Percentiles rank a stretch among this genome's conserved stretches.
These are phyloP conservation scores for Rhabdomys pumilio DNA, from an alignment of 2,797 vertebrate species.

Conservation along the genomic window DNA sequence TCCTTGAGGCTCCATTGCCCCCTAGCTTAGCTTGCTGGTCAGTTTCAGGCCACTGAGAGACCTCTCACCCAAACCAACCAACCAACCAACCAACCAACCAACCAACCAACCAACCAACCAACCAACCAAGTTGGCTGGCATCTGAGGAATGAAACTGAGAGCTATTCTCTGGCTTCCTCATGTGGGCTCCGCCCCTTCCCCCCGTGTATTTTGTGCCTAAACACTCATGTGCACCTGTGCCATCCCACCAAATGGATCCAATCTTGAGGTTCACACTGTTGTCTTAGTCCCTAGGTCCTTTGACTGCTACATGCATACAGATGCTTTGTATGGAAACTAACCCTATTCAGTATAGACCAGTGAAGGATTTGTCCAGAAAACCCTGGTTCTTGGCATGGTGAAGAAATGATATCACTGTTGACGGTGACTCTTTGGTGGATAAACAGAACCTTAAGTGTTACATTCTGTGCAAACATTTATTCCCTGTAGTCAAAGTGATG, in stretches of 20 bases:
- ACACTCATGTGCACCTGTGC: background rate
- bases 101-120: too few relatives aligned
- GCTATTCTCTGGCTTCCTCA: background rate
- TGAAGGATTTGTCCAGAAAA: slow-evolving; percentile 6
- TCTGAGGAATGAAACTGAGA: background rate
- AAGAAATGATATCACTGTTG: background rate
- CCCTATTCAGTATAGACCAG: background rate
- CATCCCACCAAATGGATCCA: background rate
- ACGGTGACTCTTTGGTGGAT: background rate
- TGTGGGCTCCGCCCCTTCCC: background rate
- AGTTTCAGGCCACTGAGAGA: background rate
- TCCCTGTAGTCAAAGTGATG: slow-evolving; percentile 79
- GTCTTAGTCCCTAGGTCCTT: background rate
- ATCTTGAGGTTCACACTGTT: background rate
- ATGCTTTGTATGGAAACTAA: background rate
- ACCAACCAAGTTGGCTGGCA: background rate
- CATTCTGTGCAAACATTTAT: slow-evolving; percentile 48
- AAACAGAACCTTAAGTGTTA: background rate
- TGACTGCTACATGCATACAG: background rate
- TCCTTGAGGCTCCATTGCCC: background rate
- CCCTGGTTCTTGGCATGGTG: background rate
- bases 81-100: background rate
- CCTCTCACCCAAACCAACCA: background rate
- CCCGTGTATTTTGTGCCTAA: background rate
- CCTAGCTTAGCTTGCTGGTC: background rate